Evolutionary conservation across 2,797 vertebrate species (phyloP).

Genomic region (Platyrinchus mystaceus): DNA sequence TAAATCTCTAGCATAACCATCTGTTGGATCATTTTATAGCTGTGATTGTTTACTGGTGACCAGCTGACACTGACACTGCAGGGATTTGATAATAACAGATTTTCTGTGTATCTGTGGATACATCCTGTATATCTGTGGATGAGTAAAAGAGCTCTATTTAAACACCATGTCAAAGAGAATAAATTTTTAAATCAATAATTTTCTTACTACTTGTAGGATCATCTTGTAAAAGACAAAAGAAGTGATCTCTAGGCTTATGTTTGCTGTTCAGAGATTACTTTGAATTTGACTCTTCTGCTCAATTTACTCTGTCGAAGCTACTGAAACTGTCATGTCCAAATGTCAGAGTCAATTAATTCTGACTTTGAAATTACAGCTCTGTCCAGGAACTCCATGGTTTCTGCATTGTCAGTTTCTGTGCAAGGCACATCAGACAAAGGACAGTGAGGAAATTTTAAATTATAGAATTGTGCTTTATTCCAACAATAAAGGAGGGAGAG

Average conservation of each 20-base stretch:
- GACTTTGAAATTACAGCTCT: background rate
- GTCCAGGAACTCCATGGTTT: background rate
- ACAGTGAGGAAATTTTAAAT: background rate
- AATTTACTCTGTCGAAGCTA: background rate
- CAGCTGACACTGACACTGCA: constrained; percentile 22
- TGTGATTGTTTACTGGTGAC: constrained; percentile 65
- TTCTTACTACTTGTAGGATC: background rate
- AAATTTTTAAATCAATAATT: background rate
- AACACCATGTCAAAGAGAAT: background rate
- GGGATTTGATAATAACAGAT: constrained; percentile 16
- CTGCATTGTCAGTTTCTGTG: background rate
- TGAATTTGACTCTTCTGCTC: constrained; percentile 46
- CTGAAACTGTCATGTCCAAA: background rate
- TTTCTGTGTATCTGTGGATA: background rate
- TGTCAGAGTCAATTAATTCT: background rate
- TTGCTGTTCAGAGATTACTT: constrained; percentile 13
- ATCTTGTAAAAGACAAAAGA: background rate
- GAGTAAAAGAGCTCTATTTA: background rate
- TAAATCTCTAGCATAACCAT: constrained; percentile 66
- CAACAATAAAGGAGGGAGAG: background rate
- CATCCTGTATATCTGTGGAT: background rate
- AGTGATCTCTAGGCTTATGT: background rate
- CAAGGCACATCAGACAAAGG: background rate
- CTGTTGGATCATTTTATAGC: constrained; percentile 66
- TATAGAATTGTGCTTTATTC: background rate